phyloP scores from a whole-genome alignment of 2,113 vertebrate species.

The Oncorhynchus nerka region DNA sequence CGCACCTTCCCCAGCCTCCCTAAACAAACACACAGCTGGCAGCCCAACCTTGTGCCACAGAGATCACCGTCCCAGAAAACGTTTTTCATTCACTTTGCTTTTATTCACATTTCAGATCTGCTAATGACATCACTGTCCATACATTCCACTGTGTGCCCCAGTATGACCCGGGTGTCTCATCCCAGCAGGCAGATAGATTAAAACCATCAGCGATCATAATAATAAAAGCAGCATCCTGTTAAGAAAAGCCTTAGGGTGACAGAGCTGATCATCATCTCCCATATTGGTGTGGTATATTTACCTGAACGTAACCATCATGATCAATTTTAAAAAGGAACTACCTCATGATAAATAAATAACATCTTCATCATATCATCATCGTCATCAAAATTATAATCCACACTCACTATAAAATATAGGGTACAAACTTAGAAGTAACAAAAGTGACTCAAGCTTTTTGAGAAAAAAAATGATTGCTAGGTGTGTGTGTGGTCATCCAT shows the following conservation, averaged over 20 bases:
- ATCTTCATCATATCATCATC: slow-evolving; percentile 10
- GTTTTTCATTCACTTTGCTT: slow-evolving; percentile 75
- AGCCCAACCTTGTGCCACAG: not conserved
- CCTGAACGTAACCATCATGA: slow-evolving; percentile 62
- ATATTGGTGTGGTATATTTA: slow-evolving; percentile 59
- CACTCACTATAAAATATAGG: slow-evolving; percentile 70
- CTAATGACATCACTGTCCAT: slow-evolving; percentile 69
- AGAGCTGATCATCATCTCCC: slow-evolving; percentile 46
- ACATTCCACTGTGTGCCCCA: slow-evolving; percentile 71
- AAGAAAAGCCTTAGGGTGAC: slow-evolving; percentile 58
- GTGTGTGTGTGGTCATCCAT: slow-evolving; percentile 17
- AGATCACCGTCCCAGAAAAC: not conserved
- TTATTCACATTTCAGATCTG: slow-evolving; percentile 93
- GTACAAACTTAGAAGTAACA: slow-evolving; percentile 68
- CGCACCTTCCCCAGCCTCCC: not conserved
- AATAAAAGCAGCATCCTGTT: slow-evolving; percentile 72
- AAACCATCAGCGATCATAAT: slow-evolving; percentile 43
- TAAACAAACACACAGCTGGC: slow-evolving; percentile 5
- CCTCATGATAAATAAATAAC: slow-evolving; percentile 78
- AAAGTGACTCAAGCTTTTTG: slow-evolving; percentile 71
- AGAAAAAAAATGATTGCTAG: slow-evolving; percentile 49
- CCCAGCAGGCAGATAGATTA: slow-evolving; percentile 66
- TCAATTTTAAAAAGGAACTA: slow-evolving; percentile 56
- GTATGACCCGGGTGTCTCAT: slow-evolving; percentile 73
- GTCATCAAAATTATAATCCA: slow-evolving; percentile 48